Percentiles rank a stretch among this genome's conserved stretches.
These are phyloP conservation scores for Malurus cyaneus DNA, from an alignment of 2,113 vertebrate genomes.

Conservation along the genomic window DNA sequence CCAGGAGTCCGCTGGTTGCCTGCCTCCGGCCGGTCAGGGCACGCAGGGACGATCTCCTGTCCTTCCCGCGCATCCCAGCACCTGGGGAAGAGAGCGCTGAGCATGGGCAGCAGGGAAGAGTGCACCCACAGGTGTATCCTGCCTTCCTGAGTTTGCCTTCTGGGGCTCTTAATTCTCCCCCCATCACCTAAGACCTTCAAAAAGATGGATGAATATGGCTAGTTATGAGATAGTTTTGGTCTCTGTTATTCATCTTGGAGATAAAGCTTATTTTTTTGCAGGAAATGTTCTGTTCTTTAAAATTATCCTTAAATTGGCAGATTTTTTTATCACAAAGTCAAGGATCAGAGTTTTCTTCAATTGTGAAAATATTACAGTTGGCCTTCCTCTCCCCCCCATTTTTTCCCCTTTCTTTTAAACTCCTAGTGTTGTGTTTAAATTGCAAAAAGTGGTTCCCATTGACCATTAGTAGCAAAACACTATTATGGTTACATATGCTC, in stretches of 20 bases:
- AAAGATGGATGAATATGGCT: not conserved
- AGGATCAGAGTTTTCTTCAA: not conserved
- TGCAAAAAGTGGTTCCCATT: not conserved
- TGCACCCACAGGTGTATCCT: not conserved
- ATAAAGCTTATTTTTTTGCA: not conserved
- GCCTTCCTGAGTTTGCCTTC: not conserved
- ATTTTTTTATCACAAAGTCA: not conserved
- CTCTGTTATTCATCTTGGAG: not conserved
- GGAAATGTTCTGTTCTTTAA: not conserved
- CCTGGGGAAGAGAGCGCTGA: not conserved
- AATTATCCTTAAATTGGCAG: not conserved
- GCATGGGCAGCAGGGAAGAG: not conserved
- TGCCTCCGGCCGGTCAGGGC: not conserved
- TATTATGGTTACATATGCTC: not conserved
- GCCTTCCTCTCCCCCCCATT: fast-evolving
- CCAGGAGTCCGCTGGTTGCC: not conserved
- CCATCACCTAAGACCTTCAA: not conserved
- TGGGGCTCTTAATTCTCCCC: not conserved
- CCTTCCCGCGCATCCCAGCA: not conserved
- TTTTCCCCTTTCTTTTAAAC: not conserved
- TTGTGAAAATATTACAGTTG: not conserved
- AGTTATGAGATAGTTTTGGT: not conserved
- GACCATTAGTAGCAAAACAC: not conserved
- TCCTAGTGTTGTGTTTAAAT: not conserved
- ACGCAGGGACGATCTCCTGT: not conserved